Percentiles rank a stretch among this genome's conserved stretches.
These are phyloP conservation scores for Lysandra bellargus DNA, from an alignment of 2,888 invertebrate genomes.

Conservation along the genomic window DNA sequence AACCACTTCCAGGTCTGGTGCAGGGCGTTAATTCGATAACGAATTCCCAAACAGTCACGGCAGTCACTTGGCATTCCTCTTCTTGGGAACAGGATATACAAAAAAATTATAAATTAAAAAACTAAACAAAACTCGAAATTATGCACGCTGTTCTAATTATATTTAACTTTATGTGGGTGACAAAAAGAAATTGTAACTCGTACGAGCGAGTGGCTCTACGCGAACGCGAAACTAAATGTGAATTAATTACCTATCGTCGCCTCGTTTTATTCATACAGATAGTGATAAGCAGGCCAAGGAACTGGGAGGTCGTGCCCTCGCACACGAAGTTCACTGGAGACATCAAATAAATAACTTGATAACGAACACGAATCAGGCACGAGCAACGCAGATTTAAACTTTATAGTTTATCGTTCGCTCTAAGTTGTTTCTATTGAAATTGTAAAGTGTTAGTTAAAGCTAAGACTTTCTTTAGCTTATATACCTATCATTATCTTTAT, in stretches of 20 bases:
- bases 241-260: constrained; percentile 66
- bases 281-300: constrained; percentile 71
- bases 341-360: constrained; percentile 75
- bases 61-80: constrained; percentile 85
- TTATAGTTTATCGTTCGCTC: constrained; percentile 4
- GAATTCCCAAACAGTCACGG: constrained; percentile 92
- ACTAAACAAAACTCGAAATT: constrained; percentile 48
- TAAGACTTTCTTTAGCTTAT: background rate
- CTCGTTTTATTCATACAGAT: constrained; percentile 73
- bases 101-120: constrained; percentile 67
- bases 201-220: constrained; percentile 46
- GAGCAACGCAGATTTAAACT: constrained; percentile 53
- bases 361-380: constrained; percentile 74
- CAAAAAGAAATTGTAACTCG: constrained; percentile 37
- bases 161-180: constrained; percentile 38
- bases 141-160: constrained; percentile 44
- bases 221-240: constrained; percentile 59
- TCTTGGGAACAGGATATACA: constrained; percentile 75
- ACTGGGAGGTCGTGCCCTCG: constrained; percentile 76
- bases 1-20: constrained; percentile 98
- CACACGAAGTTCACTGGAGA: constrained; percentile 71
- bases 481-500: background rate
- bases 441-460: background rate
- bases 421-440: constrained; percentile 8
- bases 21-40: constrained; percentile 92